Base-by-base conservation (phyloP, 2,888 invertebrate genomes). In the Onchidella celtica region DNA sequence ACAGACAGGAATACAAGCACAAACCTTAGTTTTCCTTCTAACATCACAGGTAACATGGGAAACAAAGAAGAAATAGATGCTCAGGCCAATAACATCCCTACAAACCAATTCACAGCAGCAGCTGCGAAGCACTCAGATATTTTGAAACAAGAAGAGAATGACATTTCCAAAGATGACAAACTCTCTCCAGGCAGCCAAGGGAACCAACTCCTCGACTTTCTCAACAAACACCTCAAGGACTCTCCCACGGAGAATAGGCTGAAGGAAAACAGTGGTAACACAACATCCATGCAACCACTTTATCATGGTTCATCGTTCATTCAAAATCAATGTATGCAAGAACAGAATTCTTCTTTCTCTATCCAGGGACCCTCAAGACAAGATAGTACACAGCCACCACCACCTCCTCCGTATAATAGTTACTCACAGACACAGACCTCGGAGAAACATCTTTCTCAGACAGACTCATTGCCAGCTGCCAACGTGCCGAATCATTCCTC, bases 181-280 rank as follows among this genome's bases (percentile, higher is more conserved):
- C 47, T 78, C 17, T 70, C 78, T 40, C 70, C 78, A 21, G 38
- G 59, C 17, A 70, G 78, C 24, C 78, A 70, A 21, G 79, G 79
- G 2, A 73, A 72, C 57, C 73, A 79, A 21, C 73, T 79, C 0
- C 40, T 73, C 21, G 79, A 79, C 14, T 79, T 79, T 66, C 79
- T 79, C 14, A 63, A 79, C 21, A 32, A 73, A 21, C 77, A 77
- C 21, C 72, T 79, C 55, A 79, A 79, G 27, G 73, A 79, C 40
- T 65, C 79, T 57, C 68, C 57, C 17, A 55, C 2, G 27, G 73
- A 73, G 27, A n/a, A n/a, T n/a, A 73, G 59, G n/a, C 34, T 14
- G 24, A 27, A 32, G 36, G 66, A 29, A 57, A 34, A 27, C 55
- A 1, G 34, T 29, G 9, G n/a, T 17, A 75, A n/a, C 21, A 11